Base-by-base conservation (phyloP, 2,797 vertebrate genomes). In the Crenuchus spilurus region DNA sequence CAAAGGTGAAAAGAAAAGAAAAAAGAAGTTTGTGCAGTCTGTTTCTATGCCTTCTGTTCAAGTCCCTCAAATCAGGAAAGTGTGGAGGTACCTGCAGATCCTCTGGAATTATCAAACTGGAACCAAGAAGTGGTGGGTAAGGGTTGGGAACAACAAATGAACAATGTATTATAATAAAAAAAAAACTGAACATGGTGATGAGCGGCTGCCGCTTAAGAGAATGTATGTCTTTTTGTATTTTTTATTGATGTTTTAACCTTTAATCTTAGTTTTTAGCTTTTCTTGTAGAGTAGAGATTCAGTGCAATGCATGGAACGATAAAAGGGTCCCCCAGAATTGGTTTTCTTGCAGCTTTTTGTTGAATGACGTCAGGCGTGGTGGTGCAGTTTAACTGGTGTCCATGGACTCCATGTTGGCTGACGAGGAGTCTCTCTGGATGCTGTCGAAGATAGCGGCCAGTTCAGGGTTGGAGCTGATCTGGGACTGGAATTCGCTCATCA, bases 401-500 rank as follows among this genome's bases (percentile, higher is more conserved):
- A 99, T 99, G 85, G 96, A 98, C 91, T 99, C 97, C 94, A 98
- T 95, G 89, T 96, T 98, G 89, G 96, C 94, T 24, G 96, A 97
- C 82, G 95, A 95, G 74, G 97, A 97, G 94, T 99, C 97, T 92
- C 98, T 95, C 88, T 99, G 98, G 92, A 99, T 98, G 88, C 96
- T 98, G 89, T 99, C 97, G 77, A 99, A 99, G 90, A 99, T 99
- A 88, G 97, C 95, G n/a, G 97, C 96, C 89, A 99, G 90, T 94
- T 98, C 96, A 76, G 96, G 95, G 87, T 99, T 99, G 90, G 97
- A 98, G 80, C 95, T 97, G 92, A 99, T 99, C 90, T 99, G 97
- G 61, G 97, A 98, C 88, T 98, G 97, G 85, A 99, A 99, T 92
- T 99, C 98, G 26, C 96, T 97, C 97, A 99, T 99, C 79, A 98